phyloP scores from a whole-genome alignment of 2,113 vertebrate species.

The Misgurnus mizolepis region DNA sequence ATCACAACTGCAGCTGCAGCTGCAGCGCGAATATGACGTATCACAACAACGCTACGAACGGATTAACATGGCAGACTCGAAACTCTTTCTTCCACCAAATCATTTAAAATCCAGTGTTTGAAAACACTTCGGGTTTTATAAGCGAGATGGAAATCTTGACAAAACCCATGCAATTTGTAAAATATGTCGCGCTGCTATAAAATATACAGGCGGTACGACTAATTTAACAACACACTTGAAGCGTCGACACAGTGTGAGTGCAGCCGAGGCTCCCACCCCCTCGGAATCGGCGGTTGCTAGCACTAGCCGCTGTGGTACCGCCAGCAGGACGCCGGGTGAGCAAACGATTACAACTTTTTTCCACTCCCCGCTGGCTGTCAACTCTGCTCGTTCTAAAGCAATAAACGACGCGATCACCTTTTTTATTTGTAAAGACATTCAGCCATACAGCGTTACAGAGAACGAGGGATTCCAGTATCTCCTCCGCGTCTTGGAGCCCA shows the following conservation, averaged over 20 bases:
- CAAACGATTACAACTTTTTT: background rate
- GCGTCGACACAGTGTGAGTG: background rate
- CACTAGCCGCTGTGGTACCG: background rate
- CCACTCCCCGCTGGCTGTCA: background rate
- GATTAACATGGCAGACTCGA: no score
- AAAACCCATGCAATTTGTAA: conserved; percentile 5
- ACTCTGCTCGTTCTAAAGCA: background rate
- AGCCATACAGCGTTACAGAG: no score
- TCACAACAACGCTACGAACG: no score
- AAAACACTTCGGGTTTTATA: background rate
- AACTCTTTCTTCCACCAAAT: no score
- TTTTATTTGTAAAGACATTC: no score
- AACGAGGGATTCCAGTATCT: no score
- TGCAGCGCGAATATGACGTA: no score
- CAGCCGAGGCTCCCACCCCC: background rate
- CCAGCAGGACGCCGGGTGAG: background rate
- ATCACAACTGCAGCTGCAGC: no score
- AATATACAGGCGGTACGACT: conserved; percentile 2
- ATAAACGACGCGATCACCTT: background rate
- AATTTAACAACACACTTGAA: background rate
- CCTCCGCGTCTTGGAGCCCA: background rate
- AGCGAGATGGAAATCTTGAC: background rate
- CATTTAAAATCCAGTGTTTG: background rate
- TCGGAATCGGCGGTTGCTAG: background rate
- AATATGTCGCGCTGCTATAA: background rate